phyloP scores from a whole-genome alignment of 2,797 vertebrate species.

The Chloroceryle inda region DNA sequence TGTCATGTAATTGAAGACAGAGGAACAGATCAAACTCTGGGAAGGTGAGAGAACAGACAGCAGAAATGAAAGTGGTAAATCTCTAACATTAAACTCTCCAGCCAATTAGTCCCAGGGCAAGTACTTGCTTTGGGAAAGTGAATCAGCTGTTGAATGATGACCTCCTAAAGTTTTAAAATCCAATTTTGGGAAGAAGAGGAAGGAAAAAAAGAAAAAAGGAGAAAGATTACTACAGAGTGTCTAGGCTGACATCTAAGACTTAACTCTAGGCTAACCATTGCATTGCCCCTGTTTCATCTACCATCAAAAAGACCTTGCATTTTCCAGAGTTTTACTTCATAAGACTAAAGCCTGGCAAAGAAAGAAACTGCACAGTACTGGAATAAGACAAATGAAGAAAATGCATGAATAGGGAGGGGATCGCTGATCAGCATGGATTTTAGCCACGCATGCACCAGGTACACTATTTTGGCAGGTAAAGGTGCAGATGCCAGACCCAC shows the following conservation, averaged over 20 bases:
- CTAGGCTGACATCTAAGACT: neutral
- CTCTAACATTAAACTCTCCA: neutral
- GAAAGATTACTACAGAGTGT: neutral
- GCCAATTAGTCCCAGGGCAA: conserved; percentile 4
- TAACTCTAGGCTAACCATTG: neutral
- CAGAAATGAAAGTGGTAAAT: neutral
- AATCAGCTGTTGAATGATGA: neutral
- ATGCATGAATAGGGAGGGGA: neutral
- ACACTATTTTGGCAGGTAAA: neutral
- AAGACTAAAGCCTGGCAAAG: neutral
- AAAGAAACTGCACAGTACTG: neutral
- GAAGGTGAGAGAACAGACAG: neutral
- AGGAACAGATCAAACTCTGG: neutral
- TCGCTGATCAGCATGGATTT: neutral
- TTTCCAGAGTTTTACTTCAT: neutral
- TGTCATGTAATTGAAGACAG: conserved; percentile 22
- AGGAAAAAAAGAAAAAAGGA: neutral
- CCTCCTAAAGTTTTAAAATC: neutral
- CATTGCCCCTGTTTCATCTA: neutral
- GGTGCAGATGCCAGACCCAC: neutral
- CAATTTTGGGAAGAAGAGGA: neutral
- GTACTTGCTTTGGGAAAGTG: conserved; percentile 8
- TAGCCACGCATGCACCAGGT: neutral
- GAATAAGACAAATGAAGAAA: neutral
- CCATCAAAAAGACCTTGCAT: neutral